Evolutionary conservation across 35 echinoderm and acorn worm genomes (phyloP), one percentile per base, ranked within the genome.

Genomic region (Lytechinus pictus): DNA sequence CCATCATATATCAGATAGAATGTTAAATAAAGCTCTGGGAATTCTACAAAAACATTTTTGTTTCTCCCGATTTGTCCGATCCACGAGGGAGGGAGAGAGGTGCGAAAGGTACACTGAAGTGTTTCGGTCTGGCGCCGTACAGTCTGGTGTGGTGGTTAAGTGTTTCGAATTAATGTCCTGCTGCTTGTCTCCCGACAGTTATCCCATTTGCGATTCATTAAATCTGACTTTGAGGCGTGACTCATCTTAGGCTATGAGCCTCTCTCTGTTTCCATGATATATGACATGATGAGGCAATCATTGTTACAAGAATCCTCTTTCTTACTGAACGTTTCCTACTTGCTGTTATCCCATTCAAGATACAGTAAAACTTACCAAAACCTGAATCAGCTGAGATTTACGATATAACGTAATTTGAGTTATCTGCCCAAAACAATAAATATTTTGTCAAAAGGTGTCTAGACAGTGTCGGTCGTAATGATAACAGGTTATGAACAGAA

Each of bases 171-270:
- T 52, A 44, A 52, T 54, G 28, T 54, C 88, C 33, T 5, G 88
- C 88, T 12, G 88, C 29, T 90, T 79, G 66, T 79, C 66, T 28
- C 33, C 14, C 9, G 88, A 90, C 52, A 51, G 88, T 52, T 52
- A 90, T 90, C 88, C 52, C 16, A 90, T 90, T 90, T 90, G 52
- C 16, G 88, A 90, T 90, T 90, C 88, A 90, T 90, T 90, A 90
- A 90, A 44, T 44, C 88, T 52, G 52, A 54, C 88, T 90, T 90
- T 90, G 28, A 90, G 88, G 28, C 52, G 52, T 90, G 88, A 90
- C 29, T 90, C 88, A 90, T 90, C 52, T 54, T 1, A 52, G 88
- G n/a, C 66, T 24, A 79, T 79, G 14, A 79, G 66, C 66, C 14
- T 24, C 2, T 44, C 66, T 24, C 66, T 79, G 21, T 79, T 79